Conservation (phyloP, 1,140 invertebrate species). For the Neotoxoptera formosana region DNA sequence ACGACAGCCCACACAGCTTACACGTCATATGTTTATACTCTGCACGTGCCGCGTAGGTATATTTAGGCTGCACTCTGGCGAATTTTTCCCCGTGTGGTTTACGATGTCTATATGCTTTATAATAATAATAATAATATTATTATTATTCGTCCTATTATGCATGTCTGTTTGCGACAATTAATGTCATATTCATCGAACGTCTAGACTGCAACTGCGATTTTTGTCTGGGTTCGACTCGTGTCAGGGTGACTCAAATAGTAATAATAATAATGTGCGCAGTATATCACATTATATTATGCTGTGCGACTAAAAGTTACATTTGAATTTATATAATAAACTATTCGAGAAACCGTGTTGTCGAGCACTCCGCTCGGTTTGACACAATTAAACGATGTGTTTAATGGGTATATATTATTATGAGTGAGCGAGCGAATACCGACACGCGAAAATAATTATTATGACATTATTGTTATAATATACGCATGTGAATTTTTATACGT, state of each 20-base stretch:
- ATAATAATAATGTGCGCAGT: not conserved
- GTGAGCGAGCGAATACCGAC: not conserved
- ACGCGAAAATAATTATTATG: constrained; percentile 15
- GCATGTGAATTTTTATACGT: not conserved
- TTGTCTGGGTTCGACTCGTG: constrained; percentile 16
- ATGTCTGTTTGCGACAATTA: not conserved
- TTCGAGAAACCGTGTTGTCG: not conserved
- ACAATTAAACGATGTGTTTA: constrained; percentile 5
- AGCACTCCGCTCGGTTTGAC: not conserved
- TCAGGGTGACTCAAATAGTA: constrained; percentile 9
- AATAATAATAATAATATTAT: not conserved
- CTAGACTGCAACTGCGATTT: not conserved
- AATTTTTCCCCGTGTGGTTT: not conserved
- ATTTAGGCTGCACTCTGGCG: not conserved
- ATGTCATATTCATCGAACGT: constrained; percentile 18
- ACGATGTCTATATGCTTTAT: not conserved
- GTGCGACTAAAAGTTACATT: constrained; percentile 29
- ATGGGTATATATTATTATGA: not conserved
- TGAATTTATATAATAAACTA: not conserved
- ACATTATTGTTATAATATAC: not conserved
- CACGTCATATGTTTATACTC: too few species aligned
- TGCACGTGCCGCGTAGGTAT: too few species aligned
- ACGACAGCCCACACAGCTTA: too few species aligned
- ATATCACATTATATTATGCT: too few species aligned
- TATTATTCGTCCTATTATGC: not conserved